Conservation (phyloP, 2,888 invertebrate species). For the Ornithoptera priamus region DNA sequence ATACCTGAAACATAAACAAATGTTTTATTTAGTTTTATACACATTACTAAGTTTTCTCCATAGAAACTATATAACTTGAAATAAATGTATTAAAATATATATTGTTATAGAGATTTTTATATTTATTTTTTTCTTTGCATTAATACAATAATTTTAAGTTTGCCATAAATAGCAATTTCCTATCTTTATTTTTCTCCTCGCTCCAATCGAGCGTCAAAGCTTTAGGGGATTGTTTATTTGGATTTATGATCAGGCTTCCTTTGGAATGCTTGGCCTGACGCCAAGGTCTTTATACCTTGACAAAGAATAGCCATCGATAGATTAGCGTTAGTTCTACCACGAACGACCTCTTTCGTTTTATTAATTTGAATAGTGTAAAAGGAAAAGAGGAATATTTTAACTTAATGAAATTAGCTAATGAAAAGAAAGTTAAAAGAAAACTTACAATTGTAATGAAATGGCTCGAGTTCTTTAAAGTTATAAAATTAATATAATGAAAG, state of each 20-base stretch:
- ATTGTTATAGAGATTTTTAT: too few relatives aligned
- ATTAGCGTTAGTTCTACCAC: slow-evolving; percentile 33
- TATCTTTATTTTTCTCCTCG: slow-evolving; percentile 18
- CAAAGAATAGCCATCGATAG: slow-evolving; percentile 30
- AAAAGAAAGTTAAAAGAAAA: too few relatives aligned
- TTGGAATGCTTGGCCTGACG: slow-evolving; percentile 27
- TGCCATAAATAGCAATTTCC: slow-evolving; percentile 10
- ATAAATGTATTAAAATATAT: too few relatives aligned
- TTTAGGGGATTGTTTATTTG: slow-evolving; percentile 30
- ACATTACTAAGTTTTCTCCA: too few relatives aligned
- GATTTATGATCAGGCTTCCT: slow-evolving; percentile 28
- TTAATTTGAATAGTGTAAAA: slow-evolving; percentile 3
- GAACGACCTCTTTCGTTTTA: slow-evolving; percentile 22
- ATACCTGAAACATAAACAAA: slow-evolving; percentile 8
- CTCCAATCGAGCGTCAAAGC: slow-evolving; percentile 28
- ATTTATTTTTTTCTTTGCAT: background rate
- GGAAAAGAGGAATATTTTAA: too few relatives aligned
- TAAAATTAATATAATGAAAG: too few relatives aligned
- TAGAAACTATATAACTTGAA: too few relatives aligned
- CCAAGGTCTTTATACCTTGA: slow-evolving; percentile 30
- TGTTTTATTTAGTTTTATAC: too few relatives aligned
- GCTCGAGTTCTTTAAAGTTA: too few relatives aligned
- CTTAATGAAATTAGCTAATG: too few relatives aligned
- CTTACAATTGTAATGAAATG: too few relatives aligned
- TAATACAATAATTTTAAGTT: background rate